Evolutionary conservation across 2,888 invertebrate species (phyloP).

Genomic region (Polia nebulosa): DNA sequence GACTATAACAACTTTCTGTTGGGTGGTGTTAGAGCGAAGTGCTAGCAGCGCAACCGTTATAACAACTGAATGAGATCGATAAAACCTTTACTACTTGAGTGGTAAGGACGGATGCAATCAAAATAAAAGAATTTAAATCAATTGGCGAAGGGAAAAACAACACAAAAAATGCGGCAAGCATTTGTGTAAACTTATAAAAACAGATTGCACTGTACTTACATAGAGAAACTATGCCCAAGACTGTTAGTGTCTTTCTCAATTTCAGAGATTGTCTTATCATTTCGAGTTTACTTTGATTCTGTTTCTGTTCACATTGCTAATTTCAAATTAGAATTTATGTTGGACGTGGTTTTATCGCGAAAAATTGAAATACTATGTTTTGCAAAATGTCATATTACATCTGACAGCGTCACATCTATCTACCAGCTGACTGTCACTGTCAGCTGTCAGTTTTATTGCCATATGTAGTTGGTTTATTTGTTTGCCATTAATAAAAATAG

Average conservation of each 20-base stretch:
- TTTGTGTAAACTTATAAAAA: constrained; percentile 57
- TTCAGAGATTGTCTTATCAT: constrained; percentile 87
- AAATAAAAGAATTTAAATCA: constrained; percentile 23
- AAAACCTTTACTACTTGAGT: constrained; percentile 13
- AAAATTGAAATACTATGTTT: constrained; percentile 40
- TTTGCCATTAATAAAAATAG: no score
- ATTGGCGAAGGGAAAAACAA: constrained; percentile 44
- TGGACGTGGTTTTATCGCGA: constrained; percentile 47
- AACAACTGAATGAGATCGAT: constrained; percentile 16
- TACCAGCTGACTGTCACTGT: constrained; percentile 58
- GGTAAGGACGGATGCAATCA: constrained; percentile 7
- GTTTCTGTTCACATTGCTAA: constrained; percentile 80
- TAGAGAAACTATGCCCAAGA: constrained; percentile 79
- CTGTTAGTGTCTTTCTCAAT: constrained; percentile 85
- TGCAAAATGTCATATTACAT: constrained; percentile 30
- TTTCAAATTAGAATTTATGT: constrained; percentile 57
- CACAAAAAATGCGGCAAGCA: constrained; percentile 52
- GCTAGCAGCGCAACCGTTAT: constrained; percentile 1
- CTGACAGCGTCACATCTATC: constrained; percentile 51
- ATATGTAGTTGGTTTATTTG: no score
- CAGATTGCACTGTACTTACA: constrained; percentile 77
- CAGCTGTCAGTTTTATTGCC: constrained; percentile 8
- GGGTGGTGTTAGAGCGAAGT: neutral
- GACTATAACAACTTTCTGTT: constrained; percentile 17
- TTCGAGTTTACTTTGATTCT: constrained; percentile 74